phyloP scores from a whole-genome alignment of 2,113 vertebrate species.

The Sporophila hypoxantha region DNA sequence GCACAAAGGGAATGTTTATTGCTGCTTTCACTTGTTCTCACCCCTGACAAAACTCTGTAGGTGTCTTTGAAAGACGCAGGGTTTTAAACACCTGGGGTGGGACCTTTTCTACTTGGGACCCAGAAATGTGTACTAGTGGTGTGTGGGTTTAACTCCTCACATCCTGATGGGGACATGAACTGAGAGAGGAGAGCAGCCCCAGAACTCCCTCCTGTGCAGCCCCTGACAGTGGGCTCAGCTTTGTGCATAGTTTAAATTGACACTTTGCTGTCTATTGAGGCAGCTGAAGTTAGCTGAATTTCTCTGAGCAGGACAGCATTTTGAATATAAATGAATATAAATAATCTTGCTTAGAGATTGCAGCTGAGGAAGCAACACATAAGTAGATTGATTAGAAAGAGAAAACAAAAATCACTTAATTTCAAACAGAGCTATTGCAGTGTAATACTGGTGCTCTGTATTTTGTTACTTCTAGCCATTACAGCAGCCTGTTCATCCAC shows the following conservation, averaged over 20 bases:
- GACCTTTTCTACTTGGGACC: neutral
- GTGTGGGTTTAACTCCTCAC: neutral
- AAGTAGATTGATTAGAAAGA: neutral
- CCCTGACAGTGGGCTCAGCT: neutral
- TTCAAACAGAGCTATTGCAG: neutral
- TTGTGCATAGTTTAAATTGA: neutral
- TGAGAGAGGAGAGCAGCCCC: neutral
- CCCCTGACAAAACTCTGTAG: neutral
- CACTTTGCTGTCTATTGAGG: neutral
- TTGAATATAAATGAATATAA: neutral
- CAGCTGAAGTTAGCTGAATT: neutral
- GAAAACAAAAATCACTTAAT: neutral
- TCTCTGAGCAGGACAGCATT: neutral
- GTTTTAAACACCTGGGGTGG: neutral
- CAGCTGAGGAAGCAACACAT: neutral
- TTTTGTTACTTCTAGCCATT: neutral
- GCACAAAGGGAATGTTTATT: neutral
- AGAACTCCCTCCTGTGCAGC: neutral
- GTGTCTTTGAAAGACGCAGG: neutral
- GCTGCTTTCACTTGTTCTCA: neutral
- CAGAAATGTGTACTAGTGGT: neutral
- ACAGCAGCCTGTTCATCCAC: neutral
- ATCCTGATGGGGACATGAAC: neutral
- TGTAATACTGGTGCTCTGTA: neutral
- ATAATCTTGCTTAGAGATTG: neutral